Evolutionary conservation across 1,140 invertebrate species (phyloP).

Genomic region (Sycobia sp.): DNA sequence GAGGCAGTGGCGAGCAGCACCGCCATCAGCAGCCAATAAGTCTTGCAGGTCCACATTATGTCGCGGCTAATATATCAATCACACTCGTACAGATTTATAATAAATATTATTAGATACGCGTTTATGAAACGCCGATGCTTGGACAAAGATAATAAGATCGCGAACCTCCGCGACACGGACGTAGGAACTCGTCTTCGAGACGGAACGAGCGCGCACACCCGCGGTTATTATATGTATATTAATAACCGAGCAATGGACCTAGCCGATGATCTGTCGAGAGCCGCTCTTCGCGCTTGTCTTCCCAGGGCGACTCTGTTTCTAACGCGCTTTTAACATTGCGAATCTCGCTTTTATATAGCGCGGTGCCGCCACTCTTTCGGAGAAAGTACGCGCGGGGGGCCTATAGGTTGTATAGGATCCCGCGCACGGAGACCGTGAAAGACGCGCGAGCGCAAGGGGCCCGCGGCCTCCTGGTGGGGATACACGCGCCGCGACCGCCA

Average conservation of each 20-base stretch:
- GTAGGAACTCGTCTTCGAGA: no score
- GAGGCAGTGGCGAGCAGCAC: conserved; percentile 6
- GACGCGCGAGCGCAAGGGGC: conserved; percentile 15
- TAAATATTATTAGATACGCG: no score
- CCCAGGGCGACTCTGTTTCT: conserved; percentile 55
- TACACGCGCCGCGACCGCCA: no score
- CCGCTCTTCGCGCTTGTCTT: conserved; percentile 43
- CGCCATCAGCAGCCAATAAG: conserved; percentile 13
- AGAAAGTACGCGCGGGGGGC: conserved; percentile 54
- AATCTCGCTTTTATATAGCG: conserved; percentile 60
- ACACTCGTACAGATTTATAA: no score
- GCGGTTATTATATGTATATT: no score
- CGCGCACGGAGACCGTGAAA: conserved; percentile 3
- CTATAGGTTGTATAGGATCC: conserved; percentile 6
- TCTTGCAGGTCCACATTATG: conserved; percentile 17
- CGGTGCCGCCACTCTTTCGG: conserved; percentile 52
- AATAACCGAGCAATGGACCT: conserved; percentile 38
- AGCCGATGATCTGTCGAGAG: no score
- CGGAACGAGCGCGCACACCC: no score
- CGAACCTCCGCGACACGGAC: background rate
- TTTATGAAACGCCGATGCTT: no score
- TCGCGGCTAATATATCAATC: background rate
- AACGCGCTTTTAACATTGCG: conserved; percentile 57
- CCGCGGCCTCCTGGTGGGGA: background rate
- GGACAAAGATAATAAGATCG: background rate